Conservation (phyloP, 2,113 vertebrate genomes). For the Poecile atricapillus region DNA sequence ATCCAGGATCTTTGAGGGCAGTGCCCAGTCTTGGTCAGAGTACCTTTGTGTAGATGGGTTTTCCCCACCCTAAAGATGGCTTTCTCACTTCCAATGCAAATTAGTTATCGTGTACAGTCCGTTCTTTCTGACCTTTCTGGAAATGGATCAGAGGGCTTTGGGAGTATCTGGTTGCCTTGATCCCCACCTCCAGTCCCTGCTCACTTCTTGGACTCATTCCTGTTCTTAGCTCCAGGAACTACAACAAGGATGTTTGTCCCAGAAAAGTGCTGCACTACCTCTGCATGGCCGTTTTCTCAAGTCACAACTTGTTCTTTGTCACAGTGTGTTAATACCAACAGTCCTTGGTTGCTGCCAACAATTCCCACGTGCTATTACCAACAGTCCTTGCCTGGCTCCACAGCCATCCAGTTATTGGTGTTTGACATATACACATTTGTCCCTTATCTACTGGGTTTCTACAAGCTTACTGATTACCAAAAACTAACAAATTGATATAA, state of each 20-base stretch:
- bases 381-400: not conserved
- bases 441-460: not conserved
- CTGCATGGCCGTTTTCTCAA: not conserved
- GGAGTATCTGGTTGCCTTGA: not conserved
- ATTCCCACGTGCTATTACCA: not conserved
- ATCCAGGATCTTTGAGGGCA: not conserved
- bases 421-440: not conserved
- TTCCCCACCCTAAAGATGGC: not conserved
- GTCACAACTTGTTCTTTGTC: not conserved
- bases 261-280: not conserved
- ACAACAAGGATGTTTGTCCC: not conserved
- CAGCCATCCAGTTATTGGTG: not conserved
- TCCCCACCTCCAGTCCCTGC: not conserved
- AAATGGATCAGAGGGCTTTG: not conserved
- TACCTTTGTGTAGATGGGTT: not conserved
- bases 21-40: no score
- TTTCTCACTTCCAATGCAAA: not conserved
- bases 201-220: not conserved
- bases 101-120: accelerated
- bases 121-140: not conserved
- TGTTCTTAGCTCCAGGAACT: not conserved
- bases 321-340: accelerated
- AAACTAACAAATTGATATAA: not conserved
- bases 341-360: not conserved
- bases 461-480: not conserved